Percentiles rank a stretch among this genome's conserved stretches.
Conservation (phyloP, 2,797 vertebrate genomes). For the Cryptoblepharus egeriae region DNA sequence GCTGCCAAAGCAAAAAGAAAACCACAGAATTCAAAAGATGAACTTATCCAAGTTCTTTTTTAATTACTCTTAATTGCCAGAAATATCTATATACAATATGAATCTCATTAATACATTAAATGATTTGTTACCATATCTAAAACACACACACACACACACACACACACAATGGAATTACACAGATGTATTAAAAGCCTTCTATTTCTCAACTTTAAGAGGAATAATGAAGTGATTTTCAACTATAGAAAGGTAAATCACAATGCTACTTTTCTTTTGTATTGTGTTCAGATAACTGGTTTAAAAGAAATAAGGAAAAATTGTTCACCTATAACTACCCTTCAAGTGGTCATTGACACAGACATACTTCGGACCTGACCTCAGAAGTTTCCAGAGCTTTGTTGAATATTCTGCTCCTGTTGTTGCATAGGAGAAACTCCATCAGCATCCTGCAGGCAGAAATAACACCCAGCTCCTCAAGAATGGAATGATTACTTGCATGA, state of each 20-base stretch:
- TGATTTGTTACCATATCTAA: no score
- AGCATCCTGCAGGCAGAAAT: no score
- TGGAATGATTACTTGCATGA: no score
- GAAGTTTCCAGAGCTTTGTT: no score
- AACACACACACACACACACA: no score
- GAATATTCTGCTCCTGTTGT: no score
- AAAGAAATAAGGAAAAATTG: not conserved
- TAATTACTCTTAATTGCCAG: not conserved
- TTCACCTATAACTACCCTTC: no score
- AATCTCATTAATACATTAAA: no score
- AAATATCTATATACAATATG: not conserved
- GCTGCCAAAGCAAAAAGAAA: conserved; percentile 82
- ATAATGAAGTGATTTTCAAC: not conserved
- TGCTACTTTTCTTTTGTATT: not conserved
- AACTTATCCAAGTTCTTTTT: not conserved
- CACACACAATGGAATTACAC: not conserved
- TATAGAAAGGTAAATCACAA: not conserved
- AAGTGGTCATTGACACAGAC: no score
- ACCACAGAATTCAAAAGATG: conserved; percentile 51
- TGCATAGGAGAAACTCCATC: no score
- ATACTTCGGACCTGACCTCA: no score
- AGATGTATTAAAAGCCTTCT: not conserved
- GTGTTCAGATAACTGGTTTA: not conserved
- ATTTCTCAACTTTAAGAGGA: not conserved
- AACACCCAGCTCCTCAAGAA: no score